Base-by-base conservation (phyloP, 2,888 invertebrate species). In the Halictus ligatus region DNA sequence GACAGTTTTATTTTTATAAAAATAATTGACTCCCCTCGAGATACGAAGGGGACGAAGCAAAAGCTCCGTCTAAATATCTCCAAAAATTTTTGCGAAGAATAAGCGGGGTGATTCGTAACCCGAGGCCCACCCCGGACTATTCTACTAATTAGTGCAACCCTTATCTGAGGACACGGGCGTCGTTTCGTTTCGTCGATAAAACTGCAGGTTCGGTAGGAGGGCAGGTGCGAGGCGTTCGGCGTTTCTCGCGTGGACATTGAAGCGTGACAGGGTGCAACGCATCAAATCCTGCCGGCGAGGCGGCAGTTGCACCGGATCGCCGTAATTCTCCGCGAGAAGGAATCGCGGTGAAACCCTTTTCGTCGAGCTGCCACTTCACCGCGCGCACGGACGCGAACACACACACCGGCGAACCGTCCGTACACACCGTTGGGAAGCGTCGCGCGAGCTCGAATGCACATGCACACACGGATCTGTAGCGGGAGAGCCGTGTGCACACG, bases 311-410 rank as follows among this genome's bases (percentile, higher is more conserved):
- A 78, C 50, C 76, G 88, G 89, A 88, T 88, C 90, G 83, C 43
- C 83, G 86, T 90, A 89, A 90, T 91, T 89, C 89, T 89, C 88
- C 84, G 87, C 86, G 83, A 80, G 88, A 89, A 90, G 88, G 84
- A 91, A 89, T 90, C 84, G 81, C 86, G 86, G 82, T 85, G 83
- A 78, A 89, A 84, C 84, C 84, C 88, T 82, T 85, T 90, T 86
- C 89, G 85, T 80, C 75, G 85, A 76, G 84, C 86, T 73, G 82
- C 77, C 79, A 88, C 89, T 89, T 88, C 76, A 83, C 83, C 80
- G 74, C 81, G 58, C 83, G 81, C 64, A 60, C 25, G 12, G 12
- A 25, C 12, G 13, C 25, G 13, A n/a, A 60, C 60, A 35, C 35
- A 35, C 35, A 35, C 35, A 60, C 25, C n/a, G n/a, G 25, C 12